Evolutionary conservation across 2,113 vertebrate species (phyloP), one percentile per base, ranked within the genome.

Genomic region (Oncorhynchus gorbuscha): DNA sequence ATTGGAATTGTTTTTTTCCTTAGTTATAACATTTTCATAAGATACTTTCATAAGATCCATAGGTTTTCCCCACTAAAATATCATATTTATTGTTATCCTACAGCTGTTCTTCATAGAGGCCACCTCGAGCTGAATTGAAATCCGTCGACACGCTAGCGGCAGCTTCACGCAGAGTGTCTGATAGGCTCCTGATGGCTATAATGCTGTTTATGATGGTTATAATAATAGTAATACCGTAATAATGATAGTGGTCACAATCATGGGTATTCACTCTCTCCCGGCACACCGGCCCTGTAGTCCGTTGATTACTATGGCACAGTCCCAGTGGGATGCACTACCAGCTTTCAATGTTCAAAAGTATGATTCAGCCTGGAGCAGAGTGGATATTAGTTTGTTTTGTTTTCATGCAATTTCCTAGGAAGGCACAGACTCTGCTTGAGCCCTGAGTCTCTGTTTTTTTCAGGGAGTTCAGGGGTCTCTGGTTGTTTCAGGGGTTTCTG

Each of bases 131-230:
- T 75, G 39, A 77, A 71, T 72, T 39, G 73, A 79, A 75, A 62
- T 22, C 28, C 13, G 64, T 14, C 78, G 32, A 48, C 12, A 28
- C 82, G 85, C 84, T 85, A 76, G 81, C 77, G 72, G 68, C 79
- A 80, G 72, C 73, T 79, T 30, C 91, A 84, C 73, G 80, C 84
- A 24, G 91, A 16, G 88, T 84, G 85, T 87, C 79, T 84, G 88
- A 92, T 92, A 84, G 85, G 78, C 86, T 89, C 79, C 76, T 86
- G 85, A 90, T 87, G 84, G 84, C 83, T 86, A 81, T 81, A 85
- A 81, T 86, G 86, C 69, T 81, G 74, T 90, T 88, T 83, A 84
- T 81, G 81, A 79, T 81, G 69, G 83, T 80, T 76, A 89, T 83
- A 87, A 88, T 82, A 87, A 84, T 81, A 83, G 79, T 84, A 70